Conservation (phyloP, 2,113 vertebrate genomes). For the Dipodomys ordii region DNA sequence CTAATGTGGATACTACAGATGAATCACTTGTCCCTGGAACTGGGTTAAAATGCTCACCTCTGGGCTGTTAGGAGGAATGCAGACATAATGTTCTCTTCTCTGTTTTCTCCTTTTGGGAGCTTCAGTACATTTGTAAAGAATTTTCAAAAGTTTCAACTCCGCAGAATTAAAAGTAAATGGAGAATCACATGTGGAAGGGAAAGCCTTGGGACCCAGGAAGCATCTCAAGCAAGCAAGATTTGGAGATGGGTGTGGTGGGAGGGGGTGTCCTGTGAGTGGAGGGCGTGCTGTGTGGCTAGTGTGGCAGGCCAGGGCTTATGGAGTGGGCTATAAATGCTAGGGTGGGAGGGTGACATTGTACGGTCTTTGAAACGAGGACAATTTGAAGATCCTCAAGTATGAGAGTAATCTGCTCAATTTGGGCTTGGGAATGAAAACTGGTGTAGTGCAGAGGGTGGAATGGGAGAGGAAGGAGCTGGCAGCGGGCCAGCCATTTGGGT, state of each 20-base stretch:
- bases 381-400: neutral
- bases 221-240: fast-evolving
- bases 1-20: neutral
- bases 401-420: neutral
- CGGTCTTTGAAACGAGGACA: neutral
- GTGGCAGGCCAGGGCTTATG: neutral
- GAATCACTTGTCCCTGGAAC: neutral
- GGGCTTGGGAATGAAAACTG: neutral
- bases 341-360: neutral
- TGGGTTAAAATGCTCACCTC: neutral
- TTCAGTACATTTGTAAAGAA: neutral
- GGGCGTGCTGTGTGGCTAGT: neutral
- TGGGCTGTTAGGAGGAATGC: neutral
- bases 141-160: neutral
- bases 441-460: neutral
- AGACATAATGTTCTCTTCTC: neutral
- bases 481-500: neutral
- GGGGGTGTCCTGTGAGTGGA: neutral
- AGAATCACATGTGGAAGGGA: neutral
- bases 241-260: neutral
- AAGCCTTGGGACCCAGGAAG: neutral
- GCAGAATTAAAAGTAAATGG: neutral
- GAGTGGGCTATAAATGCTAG: neutral
- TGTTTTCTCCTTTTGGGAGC: neutral
- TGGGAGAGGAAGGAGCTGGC: neutral